A percentile compares a stretch with the other conserved stretches of the same genome.
phyloP scores from a whole-genome alignment of 1,140 invertebrate genomes.

The Nomia melanderi region DNA sequence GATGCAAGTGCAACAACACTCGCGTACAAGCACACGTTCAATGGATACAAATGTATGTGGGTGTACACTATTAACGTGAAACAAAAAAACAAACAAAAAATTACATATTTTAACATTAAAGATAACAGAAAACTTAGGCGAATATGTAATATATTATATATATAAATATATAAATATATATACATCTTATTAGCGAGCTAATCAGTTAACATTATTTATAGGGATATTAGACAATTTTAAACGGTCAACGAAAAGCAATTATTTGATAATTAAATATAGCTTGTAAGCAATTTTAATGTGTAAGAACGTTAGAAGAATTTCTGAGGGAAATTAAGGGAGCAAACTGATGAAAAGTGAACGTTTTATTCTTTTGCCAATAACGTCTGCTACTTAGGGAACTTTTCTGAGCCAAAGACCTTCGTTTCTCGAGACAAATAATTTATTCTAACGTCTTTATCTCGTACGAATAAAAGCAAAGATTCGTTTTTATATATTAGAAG shows the following conservation, averaged over 20 bases:
- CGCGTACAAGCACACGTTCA: conserved; percentile 2
- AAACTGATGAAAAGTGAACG: neutral
- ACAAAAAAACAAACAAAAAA: conserved; percentile 9
- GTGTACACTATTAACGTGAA: conserved; percentile 19
- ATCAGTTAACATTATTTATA: conserved; percentile 41
- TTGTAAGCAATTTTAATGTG: conserved; percentile 15
- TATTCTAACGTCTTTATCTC: too few species aligned
- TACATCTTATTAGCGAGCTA: conserved; percentile 11
- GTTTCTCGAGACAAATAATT: neutral
- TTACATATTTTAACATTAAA: conserved; percentile 52
- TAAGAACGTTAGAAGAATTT: neutral
- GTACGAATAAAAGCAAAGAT: too few species aligned
- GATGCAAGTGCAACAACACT: neutral
- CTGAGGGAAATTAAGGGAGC: neutral
- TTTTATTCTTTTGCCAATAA: neutral
- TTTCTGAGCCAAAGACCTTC: neutral
- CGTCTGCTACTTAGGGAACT: neutral
- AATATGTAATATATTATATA: conserved; percentile 51
- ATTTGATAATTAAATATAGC: conserved; percentile 59
- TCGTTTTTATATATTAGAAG: too few species aligned
- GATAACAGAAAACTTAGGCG: conserved; percentile 12
- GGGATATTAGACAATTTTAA: conserved; percentile 59
- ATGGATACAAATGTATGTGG: conserved; percentile 1
- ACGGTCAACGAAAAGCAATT: conserved; percentile 71
- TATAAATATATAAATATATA: too few species aligned